Evolutionary conservation across 2,888 invertebrate genomes (phyloP).

Genomic region (Oegoconia quadripuncta): DNA sequence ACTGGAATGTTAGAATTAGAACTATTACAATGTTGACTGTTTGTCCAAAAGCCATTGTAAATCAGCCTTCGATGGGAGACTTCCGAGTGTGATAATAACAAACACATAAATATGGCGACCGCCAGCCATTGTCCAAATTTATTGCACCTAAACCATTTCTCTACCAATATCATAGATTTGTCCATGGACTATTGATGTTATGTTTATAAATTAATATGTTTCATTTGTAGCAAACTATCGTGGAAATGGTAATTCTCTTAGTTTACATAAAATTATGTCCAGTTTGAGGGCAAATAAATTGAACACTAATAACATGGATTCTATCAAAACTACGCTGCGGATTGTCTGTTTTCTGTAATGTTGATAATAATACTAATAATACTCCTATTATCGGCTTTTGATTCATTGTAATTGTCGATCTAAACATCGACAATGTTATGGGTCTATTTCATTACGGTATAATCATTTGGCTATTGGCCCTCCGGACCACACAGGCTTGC

Average conservation of each 20-base stretch:
- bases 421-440: conserved; percentile 64
- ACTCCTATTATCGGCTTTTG: conserved; percentile 60
- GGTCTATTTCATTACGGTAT: conserved; percentile 57
- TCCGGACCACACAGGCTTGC: conserved; percentile 62
- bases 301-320: conserved; percentile 30
- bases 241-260: too few relatives aligned
- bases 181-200: too few relatives aligned
- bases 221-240: too few relatives aligned
- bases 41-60: conserved; percentile 55
- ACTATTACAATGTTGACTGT: conserved; percentile 55
- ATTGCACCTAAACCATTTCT: conserved; percentile 46
- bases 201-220: too few relatives aligned
- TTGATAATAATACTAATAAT: conserved; percentile 63
- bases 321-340: conserved; percentile 47
- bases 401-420: conserved; percentile 61
- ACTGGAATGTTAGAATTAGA: conserved; percentile 50
- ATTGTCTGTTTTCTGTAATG: conserved; percentile 58
- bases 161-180: conserved; percentile 47
- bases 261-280: too few relatives aligned
- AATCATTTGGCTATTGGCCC: conserved; percentile 40
- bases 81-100: conserved; percentile 66
- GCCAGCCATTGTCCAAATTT: conserved; percentile 64
- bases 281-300: conserved; percentile 13
- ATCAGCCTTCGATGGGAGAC: conserved; percentile 62
- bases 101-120: conserved; percentile 66